Percentiles rank a stretch among this genome's conserved stretches.
These are phyloP conservation scores for Sceliomorpha sp. DNA, from an alignment of 2,888 invertebrate species.

Conservation along the genomic window DNA sequence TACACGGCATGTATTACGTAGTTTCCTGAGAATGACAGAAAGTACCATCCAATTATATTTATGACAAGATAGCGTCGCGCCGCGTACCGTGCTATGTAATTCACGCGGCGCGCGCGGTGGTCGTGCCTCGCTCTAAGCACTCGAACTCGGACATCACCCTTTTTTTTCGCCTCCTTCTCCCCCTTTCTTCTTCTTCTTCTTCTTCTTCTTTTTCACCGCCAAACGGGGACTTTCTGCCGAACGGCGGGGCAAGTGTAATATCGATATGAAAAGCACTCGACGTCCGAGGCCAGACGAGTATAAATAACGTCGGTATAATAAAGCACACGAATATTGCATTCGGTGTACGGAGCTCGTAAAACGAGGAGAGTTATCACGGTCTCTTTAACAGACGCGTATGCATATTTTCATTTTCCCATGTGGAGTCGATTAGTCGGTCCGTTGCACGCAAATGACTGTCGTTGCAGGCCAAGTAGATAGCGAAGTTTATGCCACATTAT, in stretches of 20 bases:
- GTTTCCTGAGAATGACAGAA: no score
- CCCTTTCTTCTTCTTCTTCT: not conserved
- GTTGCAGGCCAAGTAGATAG: conserved; percentile 35
- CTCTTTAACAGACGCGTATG: conserved; percentile 18
- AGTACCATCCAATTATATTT: no score
- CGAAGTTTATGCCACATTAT: conserved; percentile 41
- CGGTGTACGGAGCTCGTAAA: conserved; percentile 10
- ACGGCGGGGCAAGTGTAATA: no score
- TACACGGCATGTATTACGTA: no score
- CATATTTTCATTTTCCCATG: conserved; percentile 34
- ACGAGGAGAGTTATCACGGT: conserved; percentile 12
- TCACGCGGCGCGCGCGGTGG: no score
- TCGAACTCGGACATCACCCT: not conserved
- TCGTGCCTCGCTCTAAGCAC: no score
- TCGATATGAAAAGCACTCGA: conserved; percentile 17
- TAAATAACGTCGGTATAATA: conserved; percentile 2
- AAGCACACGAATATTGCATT: conserved; percentile 9
- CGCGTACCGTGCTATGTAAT: no score
- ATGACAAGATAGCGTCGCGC: no score
- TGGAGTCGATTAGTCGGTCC: conserved; percentile 42
- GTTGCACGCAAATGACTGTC: conserved; percentile 43
- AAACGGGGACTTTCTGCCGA: no score
- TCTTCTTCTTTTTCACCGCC: no score
- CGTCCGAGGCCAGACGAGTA: not conserved
- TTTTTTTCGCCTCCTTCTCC: not conserved